Conservation (phyloP, 1,140 invertebrate species). For the Zaprionus taronus region DNA sequence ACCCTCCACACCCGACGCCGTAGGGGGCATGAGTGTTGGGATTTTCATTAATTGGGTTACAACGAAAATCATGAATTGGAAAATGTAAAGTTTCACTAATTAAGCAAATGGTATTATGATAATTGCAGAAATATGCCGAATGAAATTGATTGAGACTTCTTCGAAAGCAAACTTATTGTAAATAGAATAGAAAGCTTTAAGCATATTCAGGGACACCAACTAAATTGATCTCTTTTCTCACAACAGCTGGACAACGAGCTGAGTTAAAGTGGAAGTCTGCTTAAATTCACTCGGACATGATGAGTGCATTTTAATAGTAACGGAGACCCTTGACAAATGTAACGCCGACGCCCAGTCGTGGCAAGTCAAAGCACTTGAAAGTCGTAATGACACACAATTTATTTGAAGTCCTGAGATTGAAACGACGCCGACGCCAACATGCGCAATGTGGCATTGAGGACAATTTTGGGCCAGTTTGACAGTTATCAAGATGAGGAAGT, state of each 20-base stretch:
- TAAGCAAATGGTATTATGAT: constrained; percentile 61
- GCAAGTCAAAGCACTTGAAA: constrained; percentile 50
- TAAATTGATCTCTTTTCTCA: neutral
- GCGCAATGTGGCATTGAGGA: constrained; percentile 29
- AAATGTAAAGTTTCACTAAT: constrained; percentile 57
- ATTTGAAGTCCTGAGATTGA: constrained; percentile 58
- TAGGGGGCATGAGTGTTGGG: constrained; percentile 5
- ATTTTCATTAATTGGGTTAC: constrained; percentile 70
- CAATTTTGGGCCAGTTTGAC: constrained; percentile 33
- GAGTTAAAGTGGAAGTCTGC: neutral
- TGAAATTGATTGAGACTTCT: neutral
- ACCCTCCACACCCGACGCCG: neutral
- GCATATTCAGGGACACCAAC: neutral
- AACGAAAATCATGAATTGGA: constrained; percentile 65
- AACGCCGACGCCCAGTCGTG: neutral
- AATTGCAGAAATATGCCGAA: constrained; percentile 57
- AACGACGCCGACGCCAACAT: constrained; percentile 50
- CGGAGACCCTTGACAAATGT: constrained; percentile 31
- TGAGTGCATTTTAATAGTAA: constrained; percentile 17
- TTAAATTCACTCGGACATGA: constrained; percentile 12
- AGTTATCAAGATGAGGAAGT: constrained; percentile 47
- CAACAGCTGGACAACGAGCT: too few relatives aligned
- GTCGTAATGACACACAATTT: constrained; percentile 74
- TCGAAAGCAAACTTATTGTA: neutral
- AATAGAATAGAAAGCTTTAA: neutral